phyloP scores from a whole-genome alignment of 2,113 vertebrate genomes.

The Takifugu flavidus region DNA sequence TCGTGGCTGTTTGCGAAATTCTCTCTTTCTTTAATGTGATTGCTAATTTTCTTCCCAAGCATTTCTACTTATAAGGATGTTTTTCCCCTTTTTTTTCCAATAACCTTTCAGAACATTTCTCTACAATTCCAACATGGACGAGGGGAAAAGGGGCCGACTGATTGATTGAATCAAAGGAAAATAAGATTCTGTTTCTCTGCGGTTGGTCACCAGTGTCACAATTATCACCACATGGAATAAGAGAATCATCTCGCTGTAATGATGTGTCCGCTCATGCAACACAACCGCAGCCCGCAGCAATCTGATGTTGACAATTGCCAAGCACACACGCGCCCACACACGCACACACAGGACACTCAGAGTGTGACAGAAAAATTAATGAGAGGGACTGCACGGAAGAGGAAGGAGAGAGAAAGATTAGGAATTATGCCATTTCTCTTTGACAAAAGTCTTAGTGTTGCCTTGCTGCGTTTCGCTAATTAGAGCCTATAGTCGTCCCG shows the following conservation, averaged over 20 bases:
- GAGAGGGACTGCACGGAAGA: conserved; percentile 19
- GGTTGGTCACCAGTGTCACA: conserved; percentile 21
- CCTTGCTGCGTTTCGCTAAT: conserved; percentile 55
- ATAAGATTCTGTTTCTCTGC: conserved; percentile 3
- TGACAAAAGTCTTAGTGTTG: conserved; percentile 49
- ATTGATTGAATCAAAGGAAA: neutral
- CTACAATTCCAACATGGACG: neutral
- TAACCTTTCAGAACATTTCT: conserved; percentile 5
- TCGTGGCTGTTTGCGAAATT: conserved; percentile 1
- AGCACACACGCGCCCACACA: conserved; percentile 32
- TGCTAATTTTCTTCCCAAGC: neutral
- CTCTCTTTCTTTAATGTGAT: neutral
- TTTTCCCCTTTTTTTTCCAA: conserved; percentile 21
- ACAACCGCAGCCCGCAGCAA: conserved; percentile 21
- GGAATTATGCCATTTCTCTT: conserved; percentile 47
- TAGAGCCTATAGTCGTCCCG: conserved; percentile 36
- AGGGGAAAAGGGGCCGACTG: neutral
- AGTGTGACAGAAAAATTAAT: conserved; percentile 53
- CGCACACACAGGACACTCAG: neutral
- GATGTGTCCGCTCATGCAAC: conserved; percentile 39
- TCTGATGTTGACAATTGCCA: conserved; percentile 49
- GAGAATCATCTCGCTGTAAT: conserved; percentile 55
- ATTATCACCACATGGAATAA: conserved; percentile 21
- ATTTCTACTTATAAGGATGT: neutral
- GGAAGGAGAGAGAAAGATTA: conserved; percentile 17